Evolutionary conservation across 1,140 invertebrate species (phyloP).

Genomic region (Radopholus similis): DNA sequence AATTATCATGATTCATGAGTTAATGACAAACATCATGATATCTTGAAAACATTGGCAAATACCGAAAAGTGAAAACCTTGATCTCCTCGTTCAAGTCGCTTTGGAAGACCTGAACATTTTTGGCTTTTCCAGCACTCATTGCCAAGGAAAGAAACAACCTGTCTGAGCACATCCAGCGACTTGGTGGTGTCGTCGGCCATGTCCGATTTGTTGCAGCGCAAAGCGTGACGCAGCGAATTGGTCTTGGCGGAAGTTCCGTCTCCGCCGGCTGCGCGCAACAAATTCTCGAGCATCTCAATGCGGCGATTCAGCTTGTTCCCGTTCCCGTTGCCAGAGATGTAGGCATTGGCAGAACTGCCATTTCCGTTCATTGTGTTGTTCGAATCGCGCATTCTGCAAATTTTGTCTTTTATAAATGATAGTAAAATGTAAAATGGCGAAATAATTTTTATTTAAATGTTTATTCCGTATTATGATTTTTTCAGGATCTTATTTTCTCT

Average conservation of each 20-base stretch:
- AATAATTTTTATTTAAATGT: too few relatives aligned
- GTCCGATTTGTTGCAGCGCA: constrained; percentile 46
- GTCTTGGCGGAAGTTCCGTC: constrained; percentile 51
- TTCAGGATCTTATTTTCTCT: too few relatives aligned
- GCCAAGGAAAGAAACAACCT: constrained; percentile 23
- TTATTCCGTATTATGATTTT: too few relatives aligned
- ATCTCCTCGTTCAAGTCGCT: constrained; percentile 48
- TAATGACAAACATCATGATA: too few relatives aligned
- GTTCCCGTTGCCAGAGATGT: constrained; percentile 39
- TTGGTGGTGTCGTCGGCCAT: constrained; percentile 44
- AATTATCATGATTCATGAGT: too few relatives aligned
- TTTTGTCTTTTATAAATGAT: too few relatives aligned
- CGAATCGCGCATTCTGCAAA: too few relatives aligned
- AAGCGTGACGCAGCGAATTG: constrained; percentile 48
- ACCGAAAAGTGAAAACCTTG: not conserved
- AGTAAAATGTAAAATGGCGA: too few relatives aligned
- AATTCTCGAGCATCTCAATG: constrained; percentile 42
- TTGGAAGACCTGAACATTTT: constrained; percentile 46
- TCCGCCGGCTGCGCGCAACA: constrained; percentile 38
- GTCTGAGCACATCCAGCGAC: constrained; percentile 43
- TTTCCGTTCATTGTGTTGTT: too few relatives aligned
- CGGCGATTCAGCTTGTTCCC: constrained; percentile 50
- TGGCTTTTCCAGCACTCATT: not conserved
- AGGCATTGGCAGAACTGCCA: too few relatives aligned
- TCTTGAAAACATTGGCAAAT: not conserved